Percentiles rank a stretch among this genome's conserved stretches.
Conservation (phyloP, 1,140 invertebrate genomes). For the Heliconius hewitsoni region DNA sequence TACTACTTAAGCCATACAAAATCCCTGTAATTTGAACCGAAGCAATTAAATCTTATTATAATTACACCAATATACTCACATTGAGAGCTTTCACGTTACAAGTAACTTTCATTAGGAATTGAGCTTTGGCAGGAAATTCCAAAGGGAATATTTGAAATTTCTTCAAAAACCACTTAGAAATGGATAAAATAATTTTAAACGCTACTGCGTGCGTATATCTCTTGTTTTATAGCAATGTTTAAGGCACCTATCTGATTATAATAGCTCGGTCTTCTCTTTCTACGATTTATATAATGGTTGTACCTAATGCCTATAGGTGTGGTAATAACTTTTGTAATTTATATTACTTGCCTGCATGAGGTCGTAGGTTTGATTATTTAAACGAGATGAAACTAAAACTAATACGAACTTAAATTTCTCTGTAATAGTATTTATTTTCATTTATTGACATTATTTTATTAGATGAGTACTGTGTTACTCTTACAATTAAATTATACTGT, state of each 20-base stretch:
- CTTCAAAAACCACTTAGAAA: slow-evolving; percentile 4
- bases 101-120: slow-evolving; percentile 34
- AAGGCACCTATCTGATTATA: slow-evolving; percentile 5
- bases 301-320: not conserved
- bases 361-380: slow-evolving; percentile 2
- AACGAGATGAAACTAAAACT: not conserved
- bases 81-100: not conserved
- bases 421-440: not conserved
- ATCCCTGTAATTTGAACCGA: not conserved
- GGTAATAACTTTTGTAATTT: not conserved
- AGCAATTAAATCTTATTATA: slow-evolving; percentile 44
- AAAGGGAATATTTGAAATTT: not conserved
- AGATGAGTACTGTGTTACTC: too few species aligned
- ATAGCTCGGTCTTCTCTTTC: not conserved
- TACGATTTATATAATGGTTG: not conserved
- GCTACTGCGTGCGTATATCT: slow-evolving; percentile 7
- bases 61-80: slow-evolving; percentile 32
- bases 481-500: too few species aligned
- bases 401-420: not conserved
- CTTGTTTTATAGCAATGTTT: slow-evolving; percentile 7
- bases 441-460: too few species aligned
- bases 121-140: not conserved
- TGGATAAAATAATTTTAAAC: not conserved
- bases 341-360: not conserved
- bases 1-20: too few species aligned